Evolutionary conservation across 2,888 invertebrate species (phyloP).

Genomic region (Antheraea assamensis): DNA sequence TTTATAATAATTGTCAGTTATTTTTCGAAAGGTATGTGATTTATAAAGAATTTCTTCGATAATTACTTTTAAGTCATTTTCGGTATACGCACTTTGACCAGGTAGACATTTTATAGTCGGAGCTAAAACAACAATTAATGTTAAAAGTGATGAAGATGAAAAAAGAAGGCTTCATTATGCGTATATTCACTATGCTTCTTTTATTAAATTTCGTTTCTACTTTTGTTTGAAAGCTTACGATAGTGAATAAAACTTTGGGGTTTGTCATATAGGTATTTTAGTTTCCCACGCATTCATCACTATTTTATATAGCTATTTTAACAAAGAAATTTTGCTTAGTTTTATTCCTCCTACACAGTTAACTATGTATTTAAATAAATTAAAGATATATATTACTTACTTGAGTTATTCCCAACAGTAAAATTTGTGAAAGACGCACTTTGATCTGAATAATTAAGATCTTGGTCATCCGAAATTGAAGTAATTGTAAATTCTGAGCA

Average conservation of each 20-base stretch:
- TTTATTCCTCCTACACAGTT: background rate
- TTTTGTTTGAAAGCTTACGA: too few species aligned
- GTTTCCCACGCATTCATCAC: background rate
- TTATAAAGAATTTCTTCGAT: conserved; percentile 35
- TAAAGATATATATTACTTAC: background rate
- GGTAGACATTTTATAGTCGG: conserved; percentile 15
- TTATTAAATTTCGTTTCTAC: too few species aligned
- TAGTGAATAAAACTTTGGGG: background rate
- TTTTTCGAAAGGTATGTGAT: conserved; percentile 30
- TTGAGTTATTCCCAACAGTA: background rate
- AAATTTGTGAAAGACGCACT: background rate
- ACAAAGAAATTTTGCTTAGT: background rate
- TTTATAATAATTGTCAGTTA: conserved; percentile 32
- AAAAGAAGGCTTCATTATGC: background rate
- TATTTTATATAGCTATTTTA: background rate
- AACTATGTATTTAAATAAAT: background rate
- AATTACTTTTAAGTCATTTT: conserved; percentile 41
- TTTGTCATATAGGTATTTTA: background rate
- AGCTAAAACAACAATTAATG: background rate
- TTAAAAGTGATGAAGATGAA: background rate
- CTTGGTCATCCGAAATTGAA: background rate
- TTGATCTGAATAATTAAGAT: background rate
- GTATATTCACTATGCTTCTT: too few species aligned
- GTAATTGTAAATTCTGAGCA: background rate
- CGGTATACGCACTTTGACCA: conserved; percentile 34